Evolutionary conservation across 2,113 vertebrate genomes (phyloP).

Genomic region (Cichladusa arquata): DNA sequence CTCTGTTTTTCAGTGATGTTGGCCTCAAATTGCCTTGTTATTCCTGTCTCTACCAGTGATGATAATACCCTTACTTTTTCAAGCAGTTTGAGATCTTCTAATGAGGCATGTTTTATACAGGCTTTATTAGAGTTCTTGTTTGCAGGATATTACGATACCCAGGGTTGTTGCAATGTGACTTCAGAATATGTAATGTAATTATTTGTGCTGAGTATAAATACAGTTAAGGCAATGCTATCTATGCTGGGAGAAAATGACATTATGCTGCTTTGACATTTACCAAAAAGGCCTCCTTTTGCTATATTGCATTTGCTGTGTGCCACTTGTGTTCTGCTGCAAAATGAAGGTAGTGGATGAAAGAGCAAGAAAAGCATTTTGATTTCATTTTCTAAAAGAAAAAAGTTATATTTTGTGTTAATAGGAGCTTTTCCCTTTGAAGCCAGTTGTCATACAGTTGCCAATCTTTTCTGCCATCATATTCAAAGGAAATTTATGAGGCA

Average conservation of each 20-base stretch:
- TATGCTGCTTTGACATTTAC: constrained; percentile 49
- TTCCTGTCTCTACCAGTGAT: neutral
- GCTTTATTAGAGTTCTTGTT: neutral
- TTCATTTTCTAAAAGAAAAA: neutral
- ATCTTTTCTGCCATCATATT: neutral
- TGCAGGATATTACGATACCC: neutral
- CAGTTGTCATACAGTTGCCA: neutral
- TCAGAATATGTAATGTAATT: constrained; percentile 33
- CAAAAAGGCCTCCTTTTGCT: neutral
- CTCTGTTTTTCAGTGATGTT: neutral
- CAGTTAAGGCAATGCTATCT: neutral
- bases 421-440: neutral
- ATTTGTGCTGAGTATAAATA: constrained; percentile 27
- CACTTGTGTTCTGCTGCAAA: neutral
- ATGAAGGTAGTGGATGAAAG: neutral
- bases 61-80: neutral
- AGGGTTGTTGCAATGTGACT: neutral
- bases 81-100: neutral
- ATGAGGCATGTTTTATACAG: neutral
- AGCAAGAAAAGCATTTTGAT: neutral
- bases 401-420: neutral
- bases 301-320: neutral
- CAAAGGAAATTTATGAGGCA: neutral
- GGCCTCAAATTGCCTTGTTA: neutral
- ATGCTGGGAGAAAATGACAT: neutral